Base-by-base conservation (phyloP, 2,888 invertebrate genomes). In the Pandemis cinnamomeana region DNA sequence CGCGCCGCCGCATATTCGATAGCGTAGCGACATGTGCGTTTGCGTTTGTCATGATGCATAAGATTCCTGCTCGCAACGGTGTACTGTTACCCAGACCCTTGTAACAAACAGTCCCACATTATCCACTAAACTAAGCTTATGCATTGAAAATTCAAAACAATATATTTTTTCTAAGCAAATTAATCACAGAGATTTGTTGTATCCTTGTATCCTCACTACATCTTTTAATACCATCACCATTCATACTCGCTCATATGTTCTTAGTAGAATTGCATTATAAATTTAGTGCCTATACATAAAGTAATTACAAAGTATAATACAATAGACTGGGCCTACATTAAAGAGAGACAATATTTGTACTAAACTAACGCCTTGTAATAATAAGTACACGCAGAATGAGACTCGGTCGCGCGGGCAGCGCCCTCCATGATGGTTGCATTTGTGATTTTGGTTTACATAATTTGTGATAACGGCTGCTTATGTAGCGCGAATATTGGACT, bases 261-360 rank as follows among this genome's bases (percentile, higher is more conserved):
- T 80, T 83, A 85, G 80, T 81, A 84, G 80, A 84, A 86, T 85
- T 84, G 81, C 81, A 87, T 85, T 87, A 85, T 87, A 80, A 81
- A 83, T 86, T 87, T 86, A 87, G 84, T 87, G 87, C 86, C 87
- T 89, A 91, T 78, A 77, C 76, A 76, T 68, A 69, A 69, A 46
- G 55, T 51, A 80, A 82, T 82, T 81, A 88, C 82, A 86, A 85
- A 83, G 85, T 84, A 87, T 85, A 88, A 89, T 90, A 91, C 89
- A 90, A 87, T 92, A 94, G 93, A 94, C 93, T 93, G 94, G 92
- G 89, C 89, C 89, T 86, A 91, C 89, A 88, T 89, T 86, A 89
- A 87, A 94, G 93, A 94, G 94, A 94, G 94, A 94, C 92, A 88
- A 89, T 86, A 82, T 92, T 93, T 93, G 91, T 91, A 93, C 92